Base-by-base conservation (phyloP, 2,888 invertebrate species). In the Calameuta pallipes region DNA sequence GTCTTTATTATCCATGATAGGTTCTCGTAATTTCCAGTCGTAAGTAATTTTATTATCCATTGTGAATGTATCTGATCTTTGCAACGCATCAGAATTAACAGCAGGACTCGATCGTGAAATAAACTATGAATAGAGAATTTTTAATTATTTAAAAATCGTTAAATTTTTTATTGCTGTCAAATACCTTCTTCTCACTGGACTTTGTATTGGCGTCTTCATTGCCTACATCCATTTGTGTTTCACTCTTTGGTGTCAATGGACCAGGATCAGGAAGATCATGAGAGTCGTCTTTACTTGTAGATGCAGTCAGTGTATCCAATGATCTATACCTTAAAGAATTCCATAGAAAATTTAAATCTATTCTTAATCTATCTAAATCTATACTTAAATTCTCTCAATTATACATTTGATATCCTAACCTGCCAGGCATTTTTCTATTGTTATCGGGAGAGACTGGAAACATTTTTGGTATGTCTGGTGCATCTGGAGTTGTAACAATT, bases 21-120 rank as follows among this genome's bases (percentile, higher is more conserved):
- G 23, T 56, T 56, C 56, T 56, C 23, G 23, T 23, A 56, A 56
- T 56, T 56, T 56, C 56, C 56, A 56, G 23, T 56, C 56, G 23
- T 23, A 56, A 56, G 9, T 56, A 1, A 23, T 56, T 56, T 23
- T 56, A 56, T 56, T 75, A 11, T 82, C 81, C 31, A 81, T 78
- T 35, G 82, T 56, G 33, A 83, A 84, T 12, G 85, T 85, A 13
- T 82, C 82, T n/a, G 82, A 83, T 82, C 82, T 81, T 13, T 75
- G 41, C 23, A 82, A 41, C 11, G 56, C 2, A 56, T 56, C 56
- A 56, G 56, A 56, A 56, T 56, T 56, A 56, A 56, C 56, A 23
- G 56, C 56, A 56, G 56, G 56, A 56, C 56, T 56, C 56, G 56
- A 56, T 56, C 56, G 56, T 23, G 56, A 56, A 56, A 56, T 56